Evolutionary conservation across 92 coral and sea anemone species (phyloP).

Genomic region (Metridium senile): DNA sequence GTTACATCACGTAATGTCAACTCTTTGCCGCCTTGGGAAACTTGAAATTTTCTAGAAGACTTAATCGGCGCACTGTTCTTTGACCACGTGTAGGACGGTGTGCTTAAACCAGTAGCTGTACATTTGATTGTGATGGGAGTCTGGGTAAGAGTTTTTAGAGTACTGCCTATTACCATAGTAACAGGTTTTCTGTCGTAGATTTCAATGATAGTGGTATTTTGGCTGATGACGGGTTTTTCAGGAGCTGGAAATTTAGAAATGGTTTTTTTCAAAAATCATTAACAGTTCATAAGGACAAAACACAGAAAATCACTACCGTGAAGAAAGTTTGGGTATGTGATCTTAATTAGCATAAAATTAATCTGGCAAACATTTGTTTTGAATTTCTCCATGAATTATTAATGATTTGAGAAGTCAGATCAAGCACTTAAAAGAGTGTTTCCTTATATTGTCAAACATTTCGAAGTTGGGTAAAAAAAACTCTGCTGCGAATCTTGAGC

Average conservation of each 20-base stretch:
- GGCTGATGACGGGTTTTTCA: slow-evolving; percentile 64
- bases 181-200: slow-evolving; percentile 51
- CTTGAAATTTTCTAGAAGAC: slow-evolving; percentile 36
- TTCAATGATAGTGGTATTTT: slow-evolving; percentile 38
- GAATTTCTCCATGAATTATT: too few relatives aligned
- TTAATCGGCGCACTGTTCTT: slow-evolving; percentile 49
- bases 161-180: slow-evolving; percentile 52
- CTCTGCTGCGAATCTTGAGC: too few relatives aligned
- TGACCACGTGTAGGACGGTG: slow-evolving; percentile 69
- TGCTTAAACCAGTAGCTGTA: slow-evolving; percentile 70
- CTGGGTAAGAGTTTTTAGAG: slow-evolving; percentile 54
- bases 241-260: slow-evolving; percentile 57
- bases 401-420: too few relatives aligned
- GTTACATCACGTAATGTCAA: slow-evolving; percentile 48
- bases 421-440: too few relatives aligned
- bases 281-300: too few relatives aligned
- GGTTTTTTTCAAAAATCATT: too few relatives aligned
- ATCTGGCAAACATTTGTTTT: too few relatives aligned
- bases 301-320: too few relatives aligned
- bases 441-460: too few relatives aligned
- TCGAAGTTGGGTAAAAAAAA: too few relatives aligned
- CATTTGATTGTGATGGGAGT: slow-evolving; percentile 75
- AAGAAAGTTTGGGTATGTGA: too few relatives aligned
- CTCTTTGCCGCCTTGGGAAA: slow-evolving; percentile 34
- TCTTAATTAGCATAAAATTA: too few relatives aligned